phyloP scores from a whole-genome alignment of 2,113 vertebrate species.

The Varanus komodoensis region DNA sequence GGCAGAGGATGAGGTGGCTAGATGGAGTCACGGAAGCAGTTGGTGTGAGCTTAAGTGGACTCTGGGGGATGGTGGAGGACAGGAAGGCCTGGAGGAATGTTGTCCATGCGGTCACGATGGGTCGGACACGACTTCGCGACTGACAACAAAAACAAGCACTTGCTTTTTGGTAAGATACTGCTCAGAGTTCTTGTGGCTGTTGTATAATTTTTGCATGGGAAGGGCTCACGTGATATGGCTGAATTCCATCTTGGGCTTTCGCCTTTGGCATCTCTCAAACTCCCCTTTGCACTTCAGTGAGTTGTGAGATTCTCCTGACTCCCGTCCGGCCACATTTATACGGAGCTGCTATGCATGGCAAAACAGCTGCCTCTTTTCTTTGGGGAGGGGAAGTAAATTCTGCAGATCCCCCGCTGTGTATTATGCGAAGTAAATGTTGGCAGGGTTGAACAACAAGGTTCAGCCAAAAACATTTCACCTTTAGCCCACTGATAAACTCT shows the following conservation, averaged over 20 bases:
- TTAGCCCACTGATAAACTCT: neutral
- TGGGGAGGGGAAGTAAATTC: slow-evolving; percentile 18
- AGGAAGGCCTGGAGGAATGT: no score
- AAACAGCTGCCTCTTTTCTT: slow-evolving; percentile 27
- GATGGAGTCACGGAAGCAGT: no score
- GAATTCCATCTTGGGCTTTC: neutral
- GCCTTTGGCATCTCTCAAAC: slow-evolving; percentile 28
- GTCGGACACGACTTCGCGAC: no score
- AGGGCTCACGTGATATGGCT: neutral
- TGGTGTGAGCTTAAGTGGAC: no score
- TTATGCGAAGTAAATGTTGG: slow-evolving; percentile 11
- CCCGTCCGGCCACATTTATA: neutral
- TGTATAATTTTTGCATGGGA: slow-evolving; percentile 2
- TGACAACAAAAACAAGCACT: no score
- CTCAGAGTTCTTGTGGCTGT: accelerated
- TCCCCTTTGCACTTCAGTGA: neutral
- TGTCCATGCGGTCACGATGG: no score
- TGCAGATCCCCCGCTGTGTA: neutral
- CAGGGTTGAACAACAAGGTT: neutral
- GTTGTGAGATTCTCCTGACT: neutral
- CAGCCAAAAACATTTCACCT: neutral
- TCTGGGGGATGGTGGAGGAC: no score
- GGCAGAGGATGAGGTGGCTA: no score
- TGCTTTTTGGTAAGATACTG: neutral
- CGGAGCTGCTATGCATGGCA: neutral